These are phyloP conservation scores for Lethenteron camtschaticum DNA, from an alignment of 2,113 vertebrate genomes.

Conservation along the genomic window DNA sequence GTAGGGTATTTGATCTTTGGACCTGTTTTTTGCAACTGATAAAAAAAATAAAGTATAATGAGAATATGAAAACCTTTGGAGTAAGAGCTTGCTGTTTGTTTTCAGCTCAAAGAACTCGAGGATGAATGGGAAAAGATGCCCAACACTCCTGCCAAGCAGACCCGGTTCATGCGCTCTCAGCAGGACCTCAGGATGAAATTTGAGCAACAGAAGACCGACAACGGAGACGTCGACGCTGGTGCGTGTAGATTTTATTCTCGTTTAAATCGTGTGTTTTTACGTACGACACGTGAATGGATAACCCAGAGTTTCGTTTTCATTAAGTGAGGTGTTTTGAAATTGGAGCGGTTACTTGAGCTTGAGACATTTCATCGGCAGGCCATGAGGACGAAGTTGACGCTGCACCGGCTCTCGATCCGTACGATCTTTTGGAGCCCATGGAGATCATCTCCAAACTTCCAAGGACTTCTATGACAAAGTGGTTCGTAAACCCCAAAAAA, in stretches of 20 bases:
- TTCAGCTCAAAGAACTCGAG: conserved; percentile 83
- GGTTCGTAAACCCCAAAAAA: conserved; percentile 25
- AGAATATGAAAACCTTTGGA: no score
- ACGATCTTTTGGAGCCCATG: conserved; percentile 75
- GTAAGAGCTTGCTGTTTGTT: conserved; percentile 3
- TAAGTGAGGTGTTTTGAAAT: no score
- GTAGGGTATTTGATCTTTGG: background rate
- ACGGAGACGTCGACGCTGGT: no score
- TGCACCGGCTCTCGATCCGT: conserved; percentile 52
- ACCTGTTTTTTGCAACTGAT: background rate
- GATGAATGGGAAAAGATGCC: conserved; percentile 90
- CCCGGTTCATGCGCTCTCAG: conserved; percentile 73
- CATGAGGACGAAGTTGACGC: conserved; percentile 40
- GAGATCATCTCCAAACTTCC: conserved; percentile 88
- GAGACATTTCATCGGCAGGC: conserved; percentile 16
- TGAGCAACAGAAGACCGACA: conserved; percentile 55
- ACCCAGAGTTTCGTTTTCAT: no score
- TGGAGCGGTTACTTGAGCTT: no score
- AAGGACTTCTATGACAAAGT: conserved; percentile 99
- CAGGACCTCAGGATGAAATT: conserved; percentile 83
- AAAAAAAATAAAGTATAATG: no score
- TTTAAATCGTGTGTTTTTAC: no score
- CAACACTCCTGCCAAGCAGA: conserved; percentile 45
- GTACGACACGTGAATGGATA: no score
- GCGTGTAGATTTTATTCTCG: no score